Evolutionary conservation across 2,113 vertebrate genomes (phyloP), one percentile per base, ranked within the genome.

Genomic region (Todiramphus saurophagus): DNA sequence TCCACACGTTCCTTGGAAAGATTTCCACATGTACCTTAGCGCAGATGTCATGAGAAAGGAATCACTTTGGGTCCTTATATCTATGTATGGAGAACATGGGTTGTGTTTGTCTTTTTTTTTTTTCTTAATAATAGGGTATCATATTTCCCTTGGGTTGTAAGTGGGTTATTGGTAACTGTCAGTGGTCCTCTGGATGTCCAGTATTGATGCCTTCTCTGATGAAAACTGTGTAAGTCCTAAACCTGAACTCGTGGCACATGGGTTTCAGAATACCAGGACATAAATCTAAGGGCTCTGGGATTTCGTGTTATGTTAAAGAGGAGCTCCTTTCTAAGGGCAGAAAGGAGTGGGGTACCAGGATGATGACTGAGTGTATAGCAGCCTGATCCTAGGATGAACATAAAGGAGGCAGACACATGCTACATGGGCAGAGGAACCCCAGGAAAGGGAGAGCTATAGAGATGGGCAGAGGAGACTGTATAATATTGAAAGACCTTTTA

Each of bases 221-320:
- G n/a, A 90, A 92, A 90, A 21, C 12, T 73, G 28, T 81, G 12
- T 23, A 48, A 64, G 5, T 35, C 16, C 76, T 69, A 68, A 69
- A 48, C 64, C 39, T 76, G 23, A 24, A 53, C 44, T 80, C 2
- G 0, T 53, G 55, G 35, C 44, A 37, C 9, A 7, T 0, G 2
- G 7, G 14, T 94, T 95, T 90, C 59, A 69, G n/a, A 90, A 41
- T 23, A 16, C 33, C 39, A 31, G 13, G 41, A 24, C 0, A 0
- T 67, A 16, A 87, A 69, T 70, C 2, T 0, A 39, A 70, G 20
- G 31, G 60, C 50, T 89, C 55, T 93, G 58, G 28, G 20, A 48
- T 77, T 50, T 87, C 25, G 16, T 50, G 62, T 76, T 46, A 33
- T 0, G 0, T 95, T 70, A 53, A 63, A 74, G 24, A 74, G 37